A percentile compares a stretch with the other conserved stretches of the same genome.
These are phyloP conservation scores for Gallinago media DNA, from an alignment of 2,113 vertebrate genomes.

Conservation along the genomic window DNA sequence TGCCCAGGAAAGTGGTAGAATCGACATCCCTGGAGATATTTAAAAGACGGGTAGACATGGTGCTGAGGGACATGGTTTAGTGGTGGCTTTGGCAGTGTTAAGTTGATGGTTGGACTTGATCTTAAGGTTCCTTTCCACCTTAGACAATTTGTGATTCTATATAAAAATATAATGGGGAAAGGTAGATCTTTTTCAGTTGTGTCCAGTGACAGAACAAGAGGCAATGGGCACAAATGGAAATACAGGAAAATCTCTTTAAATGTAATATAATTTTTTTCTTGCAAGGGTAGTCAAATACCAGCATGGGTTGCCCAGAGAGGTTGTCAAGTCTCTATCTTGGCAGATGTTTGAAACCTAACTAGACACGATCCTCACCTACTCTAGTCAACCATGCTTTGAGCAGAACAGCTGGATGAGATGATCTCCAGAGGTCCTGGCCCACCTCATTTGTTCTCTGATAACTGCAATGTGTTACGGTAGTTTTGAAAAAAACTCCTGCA, in stretches of 20 bases:
- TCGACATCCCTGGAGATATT: background rate
- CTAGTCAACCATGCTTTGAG: background rate
- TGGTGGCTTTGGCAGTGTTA: background rate
- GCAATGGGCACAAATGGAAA: background rate
- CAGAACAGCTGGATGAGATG: background rate
- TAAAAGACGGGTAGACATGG: background rate
- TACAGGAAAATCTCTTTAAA: background rate
- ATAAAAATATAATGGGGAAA: background rate
- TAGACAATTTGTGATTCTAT: background rate
- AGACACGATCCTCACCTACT: background rate
- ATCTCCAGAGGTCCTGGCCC: background rate
- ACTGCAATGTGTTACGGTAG: accelerated
- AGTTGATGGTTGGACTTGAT: background rate
- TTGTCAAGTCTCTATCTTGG: background rate
- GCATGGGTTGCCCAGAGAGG: background rate
- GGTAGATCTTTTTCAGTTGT: background rate
- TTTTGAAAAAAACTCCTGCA: background rate
- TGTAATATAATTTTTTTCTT: background rate
- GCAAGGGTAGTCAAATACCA: background rate
- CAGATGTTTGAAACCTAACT: background rate
- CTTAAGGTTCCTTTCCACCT: background rate
- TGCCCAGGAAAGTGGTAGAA: background rate
- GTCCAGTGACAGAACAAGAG: background rate
- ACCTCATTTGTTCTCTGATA: background rate
- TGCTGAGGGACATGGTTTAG: background rate